phyloP scores from a whole-genome alignment of 2,888 invertebrate species.

The Drosophila bunnanda region DNA sequence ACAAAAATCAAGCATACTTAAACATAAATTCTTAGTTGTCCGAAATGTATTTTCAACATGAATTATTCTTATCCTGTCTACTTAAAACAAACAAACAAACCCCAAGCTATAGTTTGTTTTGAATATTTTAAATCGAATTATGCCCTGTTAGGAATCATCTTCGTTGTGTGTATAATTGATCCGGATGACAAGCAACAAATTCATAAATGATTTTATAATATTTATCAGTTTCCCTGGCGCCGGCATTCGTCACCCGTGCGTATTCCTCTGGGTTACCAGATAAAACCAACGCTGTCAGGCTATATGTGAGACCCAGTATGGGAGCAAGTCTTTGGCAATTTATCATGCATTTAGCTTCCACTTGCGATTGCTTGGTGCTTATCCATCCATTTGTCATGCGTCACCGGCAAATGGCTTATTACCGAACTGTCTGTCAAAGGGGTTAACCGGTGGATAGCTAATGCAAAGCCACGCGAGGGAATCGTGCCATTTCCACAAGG shows the following conservation, averaged over 20 bases:
- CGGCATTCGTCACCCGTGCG: slow-evolving; percentile 25
- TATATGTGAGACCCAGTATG: not conserved
- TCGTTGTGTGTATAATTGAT: slow-evolving; percentile 6
- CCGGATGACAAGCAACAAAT: slow-evolving; percentile 44
- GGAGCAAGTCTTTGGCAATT: slow-evolving; percentile 34
- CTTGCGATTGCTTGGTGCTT: slow-evolving; percentile 17
- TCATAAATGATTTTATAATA: slow-evolving; percentile 50
- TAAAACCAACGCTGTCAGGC: not conserved
- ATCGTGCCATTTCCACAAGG: slow-evolving; percentile 1
- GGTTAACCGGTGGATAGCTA: slow-evolving; percentile 3
- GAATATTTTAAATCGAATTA: not conserved
- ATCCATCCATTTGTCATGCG: slow-evolving; percentile 48
- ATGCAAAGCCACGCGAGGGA: slow-evolving; percentile 7
- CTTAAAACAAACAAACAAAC: not conserved
- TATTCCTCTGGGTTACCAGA: slow-evolving; percentile 8
- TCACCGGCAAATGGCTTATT: slow-evolving; percentile 30
- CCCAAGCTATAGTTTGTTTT: not conserved
- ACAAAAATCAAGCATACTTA: not conserved
- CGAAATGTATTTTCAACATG: not conserved
- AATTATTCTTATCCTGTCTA: not conserved
- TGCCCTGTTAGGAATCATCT: no score
- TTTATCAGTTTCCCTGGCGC: slow-evolving; percentile 52
- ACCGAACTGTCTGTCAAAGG: slow-evolving; percentile 10
- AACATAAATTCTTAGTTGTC: not conserved
- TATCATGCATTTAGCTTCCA: slow-evolving; percentile 45